Evolutionary conservation across 2,888 invertebrate species (phyloP), one percentile per base, ranked within the genome.

Genomic region (Epistrophella euchroma): DNA sequence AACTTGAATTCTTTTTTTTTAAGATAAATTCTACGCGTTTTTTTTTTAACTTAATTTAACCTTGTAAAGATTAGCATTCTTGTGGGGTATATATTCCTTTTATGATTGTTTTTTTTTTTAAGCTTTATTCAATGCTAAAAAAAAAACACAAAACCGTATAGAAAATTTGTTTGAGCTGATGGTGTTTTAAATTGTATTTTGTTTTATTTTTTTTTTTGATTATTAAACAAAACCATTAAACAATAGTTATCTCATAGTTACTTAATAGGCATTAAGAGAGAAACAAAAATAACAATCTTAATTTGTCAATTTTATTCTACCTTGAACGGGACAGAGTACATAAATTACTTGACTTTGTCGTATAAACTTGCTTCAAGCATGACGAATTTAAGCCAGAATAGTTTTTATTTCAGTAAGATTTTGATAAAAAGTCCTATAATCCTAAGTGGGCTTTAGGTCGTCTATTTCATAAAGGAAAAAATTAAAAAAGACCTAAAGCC

Each of bases 281-380:
- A 76, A 62, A 72, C 68, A 76, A 76, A 76, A 76, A 76, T 60
- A 80, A 76, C 72, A 56, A 70, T 55, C 75, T 72, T 76, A 76
- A 85, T 85, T 85, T 85, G 85, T 76, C 85, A 80, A 85, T 85
- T 85, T 80, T 76, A 73, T 76, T 80, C 72, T 66, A 80, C 85
- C 85, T 85, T 85, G 85, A 85, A 73, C 72, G 72, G 40, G 47
- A 45, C 47, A 45, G 62, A 37, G 56, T 68, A 71, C 28, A 62
- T 62, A n/a, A 60, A 40, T 7, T 19, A 22, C 50, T 19, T 13
- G 19, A 7, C 13, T 2, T 11, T 58, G 58, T 58, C 17, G 58
- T 37, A 19, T 19, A 13, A 58, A 58, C 13, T 58, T 58, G 35
- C 58, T 58, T 2, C 5, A 1, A 15, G 2, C 1, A 9, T 1